Evolutionary conservation across 1,140 invertebrate genomes (phyloP), one percentile per base, ranked within the genome.

Genomic region (Episyrphus balteatus): DNA sequence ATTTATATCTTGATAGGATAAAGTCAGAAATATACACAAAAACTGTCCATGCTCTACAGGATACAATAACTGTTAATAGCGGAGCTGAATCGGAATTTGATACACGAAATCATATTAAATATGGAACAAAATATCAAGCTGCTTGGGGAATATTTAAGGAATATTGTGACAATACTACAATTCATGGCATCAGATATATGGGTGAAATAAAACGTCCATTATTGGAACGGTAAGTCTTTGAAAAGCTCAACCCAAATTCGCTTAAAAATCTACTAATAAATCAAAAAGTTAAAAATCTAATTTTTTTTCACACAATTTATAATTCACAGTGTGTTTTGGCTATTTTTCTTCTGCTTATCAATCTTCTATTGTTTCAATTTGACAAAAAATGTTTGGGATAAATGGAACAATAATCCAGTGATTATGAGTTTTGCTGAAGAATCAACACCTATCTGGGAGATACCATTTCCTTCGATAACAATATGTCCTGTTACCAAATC

Each of bases 341-440:
- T 66, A 36, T 53, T 55, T 15, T 62, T 65, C 0, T 57, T 66
- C 12, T 26, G 56, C 1, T 53, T 59, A 3, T 66, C 62, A 21
- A 57, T 66, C 3, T 59, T 57, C 38, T 62, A 58, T 19, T 66
- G 63, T 44, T 52, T 52, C 44, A 61, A 58, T 41, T 56, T 77
- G 0, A 81, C 79, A 11, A 56, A 62, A 9, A 76, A 78, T 52
- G 73, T 79, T 6, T 81, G 73, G 73, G 68, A 66, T 47, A 79
- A 79, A 55, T 81, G 79, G 77, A 70, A 75, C 39, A 69, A 76
- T 46, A 78, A 72, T 53, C 77, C 78, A 2, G 78, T 81, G 1
- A 80, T 81, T 55, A 77, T 81, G 0, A 77, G 75, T 48, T 80
- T 81, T 55, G 75, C 76, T 5, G 76, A 79, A 56, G 74, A 72